Conservation (phyloP, 2,888 invertebrate genomes). For the Nomada fucata region DNA sequence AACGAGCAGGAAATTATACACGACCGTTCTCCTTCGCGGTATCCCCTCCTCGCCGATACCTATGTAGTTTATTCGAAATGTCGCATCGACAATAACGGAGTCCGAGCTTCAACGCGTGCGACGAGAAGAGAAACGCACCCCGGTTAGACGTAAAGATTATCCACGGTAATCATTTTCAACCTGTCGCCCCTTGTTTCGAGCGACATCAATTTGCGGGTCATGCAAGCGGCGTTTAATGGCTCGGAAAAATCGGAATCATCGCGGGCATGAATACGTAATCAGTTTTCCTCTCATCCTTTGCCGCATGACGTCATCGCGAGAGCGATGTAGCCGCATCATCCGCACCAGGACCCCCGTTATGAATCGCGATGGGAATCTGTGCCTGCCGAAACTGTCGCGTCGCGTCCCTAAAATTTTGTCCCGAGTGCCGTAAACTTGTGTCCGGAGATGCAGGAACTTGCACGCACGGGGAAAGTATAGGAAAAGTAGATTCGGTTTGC, state of each 20-base stretch:
- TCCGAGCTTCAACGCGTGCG: not conserved
- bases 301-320: constrained; percentile 74
- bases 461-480: too few species aligned
- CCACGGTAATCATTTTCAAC: constrained; percentile 78
- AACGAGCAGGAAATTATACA: constrained; percentile 42
- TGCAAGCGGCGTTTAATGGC: constrained; percentile 80
- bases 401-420: not conserved
- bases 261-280: constrained; percentile 82
- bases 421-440: not conserved
- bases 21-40: constrained; percentile 24
- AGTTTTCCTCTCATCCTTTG: constrained; percentile 72
- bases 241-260: constrained; percentile 83
- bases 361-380: constrained; percentile 2
- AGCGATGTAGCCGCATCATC: constrained; percentile 34
- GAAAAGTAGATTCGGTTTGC: too few species aligned
- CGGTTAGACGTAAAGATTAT: constrained; percentile 69
- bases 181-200: constrained; percentile 80
- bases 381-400: not conserved
- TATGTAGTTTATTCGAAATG: not conserved
- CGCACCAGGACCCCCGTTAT: constrained; percentile 1
- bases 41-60: not conserved
- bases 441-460: too few species aligned
- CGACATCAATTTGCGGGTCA: constrained; percentile 79
- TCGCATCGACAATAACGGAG: not conserved
- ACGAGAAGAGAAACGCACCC: constrained; percentile 8